Conservation (phyloP, 2,113 vertebrate species). For the Pandion haliaetus region DNA sequence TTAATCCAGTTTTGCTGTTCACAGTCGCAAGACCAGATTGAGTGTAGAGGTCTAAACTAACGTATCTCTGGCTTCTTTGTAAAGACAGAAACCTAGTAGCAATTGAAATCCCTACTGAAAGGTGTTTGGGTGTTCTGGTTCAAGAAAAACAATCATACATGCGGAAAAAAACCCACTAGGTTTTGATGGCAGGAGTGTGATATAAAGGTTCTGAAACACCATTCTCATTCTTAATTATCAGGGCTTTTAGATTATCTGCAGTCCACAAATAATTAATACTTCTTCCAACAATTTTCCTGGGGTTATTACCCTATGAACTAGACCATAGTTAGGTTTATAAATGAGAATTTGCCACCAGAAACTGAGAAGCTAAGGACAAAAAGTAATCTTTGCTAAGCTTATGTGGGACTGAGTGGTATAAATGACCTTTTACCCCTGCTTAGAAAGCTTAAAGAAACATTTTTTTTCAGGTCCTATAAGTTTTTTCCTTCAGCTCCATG, state of each 20-base stretch:
- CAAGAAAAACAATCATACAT: neutral
- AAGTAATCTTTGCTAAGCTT: neutral
- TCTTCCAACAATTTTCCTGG: neutral
- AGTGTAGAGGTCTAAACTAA: neutral
- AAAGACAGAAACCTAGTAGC: neutral
- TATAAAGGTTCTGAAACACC: neutral
- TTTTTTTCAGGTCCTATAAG: neutral
- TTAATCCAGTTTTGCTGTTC: neutral
- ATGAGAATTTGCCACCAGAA: neutral
- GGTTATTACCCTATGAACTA: neutral
- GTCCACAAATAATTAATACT: neutral
- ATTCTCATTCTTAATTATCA: neutral
- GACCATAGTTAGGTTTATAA: neutral
- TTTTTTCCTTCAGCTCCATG: neutral
- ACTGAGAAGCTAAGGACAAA: neutral
- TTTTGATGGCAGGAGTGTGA: neutral
- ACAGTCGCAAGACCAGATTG: neutral
- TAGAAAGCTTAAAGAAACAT: neutral
- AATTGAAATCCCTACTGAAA: neutral
- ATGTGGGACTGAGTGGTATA: neutral
- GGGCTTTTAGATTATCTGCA: neutral
- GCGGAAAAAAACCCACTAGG: neutral
- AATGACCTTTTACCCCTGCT: neutral
- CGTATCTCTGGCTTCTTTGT: neutral
- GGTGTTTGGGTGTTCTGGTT: neutral